Conservation (phyloP, 2,797 vertebrate genomes). For the Eleutherodactylus coqui region DNA sequence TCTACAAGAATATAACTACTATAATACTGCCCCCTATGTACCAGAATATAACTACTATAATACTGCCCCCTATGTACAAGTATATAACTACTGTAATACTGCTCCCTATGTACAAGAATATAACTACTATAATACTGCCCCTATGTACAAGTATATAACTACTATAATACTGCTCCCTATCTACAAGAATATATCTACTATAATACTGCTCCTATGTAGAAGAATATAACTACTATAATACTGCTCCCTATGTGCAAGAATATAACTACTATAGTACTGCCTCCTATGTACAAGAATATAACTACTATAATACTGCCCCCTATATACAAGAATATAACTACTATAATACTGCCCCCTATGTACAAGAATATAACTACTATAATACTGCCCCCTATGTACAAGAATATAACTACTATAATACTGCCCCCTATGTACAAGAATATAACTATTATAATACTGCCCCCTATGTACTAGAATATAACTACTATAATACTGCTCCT, state of each 20-base stretch:
- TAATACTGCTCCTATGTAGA: background rate
- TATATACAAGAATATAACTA: slow-evolving; percentile 9
- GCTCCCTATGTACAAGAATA: background rate
- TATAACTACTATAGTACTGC: background rate
- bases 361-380: slow-evolving; percentile 14
- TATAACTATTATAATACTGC: slow-evolving; percentile 9
- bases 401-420: slow-evolving; percentile 10
- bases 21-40: no score
- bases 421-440: background rate
- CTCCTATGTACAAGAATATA: background rate
- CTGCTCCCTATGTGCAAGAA: background rate
- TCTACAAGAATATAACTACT: background rate
- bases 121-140: background rate
- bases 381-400: background rate
- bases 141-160: background rate
- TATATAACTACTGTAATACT: background rate
- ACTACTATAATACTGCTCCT: background rate
- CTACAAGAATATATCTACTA: slow-evolving; percentile 1
- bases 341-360: background rate
- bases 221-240: slow-evolving; percentile 10
- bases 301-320: background rate
- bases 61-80: background rate
- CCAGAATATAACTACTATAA: background rate
- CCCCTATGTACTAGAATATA: background rate
- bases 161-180: background rate